Evolutionary conservation across 2,113 vertebrate genomes (phyloP), one percentile per base, ranked within the genome.

Genomic region (Collichthys lucidus): DNA sequence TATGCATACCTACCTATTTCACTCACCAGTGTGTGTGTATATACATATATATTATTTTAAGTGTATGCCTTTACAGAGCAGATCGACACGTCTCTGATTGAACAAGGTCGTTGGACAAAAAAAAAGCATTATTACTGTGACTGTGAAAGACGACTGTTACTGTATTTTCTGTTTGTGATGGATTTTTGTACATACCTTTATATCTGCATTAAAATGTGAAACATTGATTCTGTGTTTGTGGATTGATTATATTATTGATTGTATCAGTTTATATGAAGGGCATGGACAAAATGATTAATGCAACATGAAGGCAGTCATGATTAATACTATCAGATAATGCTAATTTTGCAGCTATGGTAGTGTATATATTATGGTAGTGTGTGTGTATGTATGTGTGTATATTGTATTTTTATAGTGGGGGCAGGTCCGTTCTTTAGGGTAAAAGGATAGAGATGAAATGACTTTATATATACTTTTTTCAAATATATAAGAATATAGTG

Each of bases 101-200:
- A 20, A 52, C 29, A 9, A 40, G 22, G 44, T 61, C 63, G 19
- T 35, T 49, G 16, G 29, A 31, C 20, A 60, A 68, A 65, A 24
- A 10, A 46, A 56, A 47, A 76, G 15, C 79, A 72, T 74, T 79
- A 59, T 44, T 46, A 11, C 67, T 46, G 59, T 57, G 80, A 85
- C 85, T 80, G 61, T 79, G 31, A 82, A 55, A 67, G 4, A 65
- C 29, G 22, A 72, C 75, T 85, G 81, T 88, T 88, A 60, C 69
- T 11, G 52, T 80, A 44, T 71, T 62, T 40, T 64, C 14, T 83
- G 19, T 72, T 52, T 86, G 35, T 78, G 1, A 47, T 69, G 47
- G 57, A 5, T 76, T 86, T 91, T 83, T 91, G 72, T 87, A 85
- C 26, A 64, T 77, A 24, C 2, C 50, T 8, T 35, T 40, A 40